Conservation (phyloP, 2,797 vertebrate species). For the Urosaurus nigricauda region DNA sequence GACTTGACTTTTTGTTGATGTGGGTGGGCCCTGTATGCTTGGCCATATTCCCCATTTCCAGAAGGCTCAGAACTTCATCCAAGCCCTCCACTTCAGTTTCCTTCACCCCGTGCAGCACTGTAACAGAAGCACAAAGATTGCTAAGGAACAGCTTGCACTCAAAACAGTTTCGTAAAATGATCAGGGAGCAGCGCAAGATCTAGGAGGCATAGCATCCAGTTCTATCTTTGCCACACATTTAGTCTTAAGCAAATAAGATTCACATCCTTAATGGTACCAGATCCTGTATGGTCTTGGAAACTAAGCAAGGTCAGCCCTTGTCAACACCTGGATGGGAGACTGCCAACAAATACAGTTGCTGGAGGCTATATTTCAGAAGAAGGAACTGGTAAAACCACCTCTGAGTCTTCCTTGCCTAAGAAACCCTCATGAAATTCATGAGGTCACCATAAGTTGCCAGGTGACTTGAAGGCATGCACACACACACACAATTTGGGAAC, state of each 20-base stretch:
- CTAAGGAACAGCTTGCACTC: neutral
- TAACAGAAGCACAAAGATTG: neutral
- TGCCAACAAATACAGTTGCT: no score
- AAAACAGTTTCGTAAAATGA: neutral
- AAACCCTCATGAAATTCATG: no score
- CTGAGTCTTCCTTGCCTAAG: no score
- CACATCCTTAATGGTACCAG: no score
- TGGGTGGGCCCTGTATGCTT: constrained; percentile 95
- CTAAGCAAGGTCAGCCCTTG: no score
- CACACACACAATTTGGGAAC: no score
- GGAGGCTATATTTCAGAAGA: no score
- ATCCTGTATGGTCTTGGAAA: no score
- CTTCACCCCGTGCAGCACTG: constrained; percentile 94
- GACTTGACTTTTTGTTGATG: constrained; percentile 93
- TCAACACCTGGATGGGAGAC: no score
- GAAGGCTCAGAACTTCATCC: constrained; percentile 94
- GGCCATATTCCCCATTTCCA: constrained; percentile 95
- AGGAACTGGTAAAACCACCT: no score
- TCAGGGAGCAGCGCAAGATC: neutral
- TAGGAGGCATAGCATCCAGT: neutral
- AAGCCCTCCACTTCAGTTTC: constrained; percentile 95
- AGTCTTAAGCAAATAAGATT: neutral
- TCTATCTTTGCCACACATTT: neutral
- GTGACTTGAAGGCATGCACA: no score
- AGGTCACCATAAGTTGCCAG: no score